phyloP scores from a whole-genome alignment of 2,888 invertebrate species.

The Oxycera nigricornis region DNA sequence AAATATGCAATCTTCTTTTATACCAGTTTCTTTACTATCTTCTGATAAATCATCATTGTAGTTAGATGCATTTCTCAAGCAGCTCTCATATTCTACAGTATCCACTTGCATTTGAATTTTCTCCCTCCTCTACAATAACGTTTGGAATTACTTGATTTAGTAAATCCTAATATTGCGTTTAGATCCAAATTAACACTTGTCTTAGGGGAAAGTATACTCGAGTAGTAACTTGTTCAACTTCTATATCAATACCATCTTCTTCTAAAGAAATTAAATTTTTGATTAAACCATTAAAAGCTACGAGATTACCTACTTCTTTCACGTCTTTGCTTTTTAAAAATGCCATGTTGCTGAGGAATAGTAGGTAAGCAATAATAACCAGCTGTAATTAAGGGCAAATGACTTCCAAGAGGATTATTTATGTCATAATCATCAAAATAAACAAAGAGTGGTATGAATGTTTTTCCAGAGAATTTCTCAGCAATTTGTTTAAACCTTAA shows the following conservation, averaged over 20 bases:
- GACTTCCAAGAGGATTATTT: constrained; percentile 41
- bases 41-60: constrained; percentile 43
- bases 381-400: constrained; percentile 37
- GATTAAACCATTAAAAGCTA: constrained; percentile 44
- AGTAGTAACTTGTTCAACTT: constrained; percentile 7
- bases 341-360: constrained; percentile 46
- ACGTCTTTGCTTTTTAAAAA: constrained; percentile 44
- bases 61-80: constrained; percentile 44
- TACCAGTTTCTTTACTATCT: constrained; percentile 45
- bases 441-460: constrained; percentile 37
- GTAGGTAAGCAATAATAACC: constrained; percentile 44
- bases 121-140: constrained; percentile 46
- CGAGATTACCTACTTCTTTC: constrained; percentile 47
- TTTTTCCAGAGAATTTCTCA: not conserved
- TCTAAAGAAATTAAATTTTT: constrained; percentile 47
- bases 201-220: constrained; percentile 49
- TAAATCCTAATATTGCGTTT: constrained; percentile 48
- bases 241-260: constrained; percentile 44
- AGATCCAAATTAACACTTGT: constrained; percentile 49
- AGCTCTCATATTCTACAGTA: constrained; percentile 38
- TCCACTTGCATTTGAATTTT: constrained; percentile 44
- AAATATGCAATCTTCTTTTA: constrained; percentile 44
- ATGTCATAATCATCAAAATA: constrained; percentile 46
- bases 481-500: constrained; percentile 36
- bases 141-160: constrained; percentile 47